Evolutionary conservation across 2,888 invertebrate species (phyloP), one percentile per base, ranked within the genome.

Genomic region (Pantelozetes paolii): DNA sequence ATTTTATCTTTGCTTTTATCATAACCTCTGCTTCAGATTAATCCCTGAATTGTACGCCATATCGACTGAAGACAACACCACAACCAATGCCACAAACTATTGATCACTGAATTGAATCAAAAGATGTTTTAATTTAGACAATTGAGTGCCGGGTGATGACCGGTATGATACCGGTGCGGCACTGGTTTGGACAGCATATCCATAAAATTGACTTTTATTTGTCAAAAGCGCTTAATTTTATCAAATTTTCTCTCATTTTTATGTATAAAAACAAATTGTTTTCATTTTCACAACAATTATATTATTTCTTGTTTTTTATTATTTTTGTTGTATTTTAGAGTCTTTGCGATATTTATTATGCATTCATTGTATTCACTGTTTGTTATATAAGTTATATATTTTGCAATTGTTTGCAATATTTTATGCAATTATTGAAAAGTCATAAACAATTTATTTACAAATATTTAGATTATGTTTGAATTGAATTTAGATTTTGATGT

Each of bases 261-360:
- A 8, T 36, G 9, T 8, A 36, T 36, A 5, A 8, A 36, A 36
- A 36, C n/a, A 36, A 36, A 69, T 40, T 42, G 20, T 45, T 69
- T 36, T 69, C 11, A 64, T 20, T 64, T 13, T 40, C 30, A 64
- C 30, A 40, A 64, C 40, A 36, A 64, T 40, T n/a, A 64, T 64
- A 64, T 36, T 32, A 59, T 59, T 36, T 36, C 40, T 64, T 64
- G 64, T 64, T 69, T 36, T 67, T 30, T 67, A 26, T 69, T 5
- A 20, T 15, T 45, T 42, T 45, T 69, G 69, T 69, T 69, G 69
- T 69, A 69, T 69, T 69, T 20, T 11, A 69, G 69, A 69, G 69
- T 69, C 32, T 64, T 64, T 32, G 42, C 42, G 45, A 45, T 69
- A 69, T 69, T 69, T 69, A 69, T 64, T 69, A 69, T 69, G 42